phyloP scores from a whole-genome alignment of 2,113 vertebrate genomes.

The Forbesichthys agassizii region DNA sequence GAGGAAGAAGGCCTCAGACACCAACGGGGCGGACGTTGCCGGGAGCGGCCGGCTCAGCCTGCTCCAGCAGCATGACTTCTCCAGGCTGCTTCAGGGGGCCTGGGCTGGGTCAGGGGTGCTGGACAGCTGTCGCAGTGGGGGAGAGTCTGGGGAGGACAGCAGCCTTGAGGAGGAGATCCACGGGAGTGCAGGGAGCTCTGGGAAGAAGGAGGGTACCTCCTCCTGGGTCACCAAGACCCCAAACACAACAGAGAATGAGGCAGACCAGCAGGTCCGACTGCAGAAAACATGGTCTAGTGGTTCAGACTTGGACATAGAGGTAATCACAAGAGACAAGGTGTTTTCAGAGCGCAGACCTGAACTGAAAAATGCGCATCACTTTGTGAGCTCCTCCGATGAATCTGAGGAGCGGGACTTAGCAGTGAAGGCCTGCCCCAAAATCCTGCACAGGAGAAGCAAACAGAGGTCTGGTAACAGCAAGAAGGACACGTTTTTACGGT shows the following conservation, averaged over 20 bases:
- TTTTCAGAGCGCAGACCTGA: conserved; percentile 30
- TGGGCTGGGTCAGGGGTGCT: conserved; percentile 30
- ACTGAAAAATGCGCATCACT: conserved; percentile 15
- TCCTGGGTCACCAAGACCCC: conserved; percentile 14
- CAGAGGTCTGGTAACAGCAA: conserved; percentile 2
- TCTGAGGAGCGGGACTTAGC: conserved; percentile 83
- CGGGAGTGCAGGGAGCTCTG: conserved; percentile 3
- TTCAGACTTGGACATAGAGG: conserved; percentile 43
- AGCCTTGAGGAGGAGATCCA: conserved; percentile 37
- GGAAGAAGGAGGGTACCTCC: conserved; percentile 10
- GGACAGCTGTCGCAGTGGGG: conserved; percentile 30
- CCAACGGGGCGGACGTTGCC: conserved; percentile 11
- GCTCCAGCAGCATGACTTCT: conserved; percentile 85
- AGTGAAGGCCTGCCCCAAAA: conserved; percentile 1
- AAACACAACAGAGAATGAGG: conserved; percentile 23
- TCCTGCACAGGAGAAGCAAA: neutral
- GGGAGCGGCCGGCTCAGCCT: conserved; percentile 72
- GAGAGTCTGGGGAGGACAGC: conserved; percentile 24
- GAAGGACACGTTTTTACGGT: conserved; percentile 24
- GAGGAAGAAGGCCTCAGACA: conserved; percentile 39
- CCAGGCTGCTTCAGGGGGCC: conserved; percentile 77
- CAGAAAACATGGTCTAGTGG: conserved; percentile 38
- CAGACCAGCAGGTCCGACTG: neutral
- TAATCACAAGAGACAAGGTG: conserved; percentile 27
- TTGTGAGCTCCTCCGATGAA: conserved; percentile 76